phyloP scores from a whole-genome alignment of 2,888 invertebrate genomes.

The Leptothorax acervorum region DNA sequence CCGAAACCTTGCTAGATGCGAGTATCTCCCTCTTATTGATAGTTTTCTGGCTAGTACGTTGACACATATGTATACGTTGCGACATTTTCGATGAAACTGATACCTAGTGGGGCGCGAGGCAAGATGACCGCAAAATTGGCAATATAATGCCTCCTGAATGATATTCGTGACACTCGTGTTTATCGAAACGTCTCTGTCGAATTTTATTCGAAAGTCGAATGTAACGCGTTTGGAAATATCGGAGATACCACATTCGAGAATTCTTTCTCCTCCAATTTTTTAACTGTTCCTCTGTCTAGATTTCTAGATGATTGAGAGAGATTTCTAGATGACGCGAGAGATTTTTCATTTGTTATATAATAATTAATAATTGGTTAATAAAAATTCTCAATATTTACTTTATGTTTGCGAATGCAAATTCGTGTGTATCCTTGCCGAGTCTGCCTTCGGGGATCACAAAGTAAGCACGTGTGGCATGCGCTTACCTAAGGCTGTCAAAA shows the following conservation, averaged over 20 bases:
- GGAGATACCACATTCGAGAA: background rate
- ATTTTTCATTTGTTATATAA: background rate
- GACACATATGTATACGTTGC: slow-evolving; percentile 62
- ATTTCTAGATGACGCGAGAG: background rate
- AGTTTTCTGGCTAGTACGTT: slow-evolving; percentile 65
- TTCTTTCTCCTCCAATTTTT: background rate
- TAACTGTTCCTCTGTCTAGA: background rate
- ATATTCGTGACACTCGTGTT: slow-evolving; percentile 34
- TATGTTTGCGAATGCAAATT: slow-evolving; percentile 15
- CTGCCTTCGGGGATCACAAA: slow-evolving; percentile 30
- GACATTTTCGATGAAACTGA: slow-evolving; percentile 64
- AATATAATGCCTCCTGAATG: slow-evolving; percentile 38
- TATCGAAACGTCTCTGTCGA: slow-evolving; percentile 28
- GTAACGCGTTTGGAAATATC: background rate
- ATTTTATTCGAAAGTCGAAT: slow-evolving; percentile 38
- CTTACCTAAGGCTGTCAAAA: slow-evolving; percentile 36
- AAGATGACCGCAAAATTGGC: slow-evolving; percentile 36
- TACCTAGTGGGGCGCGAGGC: slow-evolving; percentile 51
- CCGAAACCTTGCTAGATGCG: slow-evolving; percentile 73
- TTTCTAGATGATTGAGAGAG: no score
- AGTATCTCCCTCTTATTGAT: slow-evolving; percentile 75
- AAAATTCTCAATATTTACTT: slow-evolving; percentile 1
- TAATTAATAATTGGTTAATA: background rate
- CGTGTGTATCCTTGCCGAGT: background rate
- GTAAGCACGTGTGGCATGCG: slow-evolving; percentile 38